Conservation (phyloP, 2,888 invertebrate genomes). For the Phoronis australis region DNA sequence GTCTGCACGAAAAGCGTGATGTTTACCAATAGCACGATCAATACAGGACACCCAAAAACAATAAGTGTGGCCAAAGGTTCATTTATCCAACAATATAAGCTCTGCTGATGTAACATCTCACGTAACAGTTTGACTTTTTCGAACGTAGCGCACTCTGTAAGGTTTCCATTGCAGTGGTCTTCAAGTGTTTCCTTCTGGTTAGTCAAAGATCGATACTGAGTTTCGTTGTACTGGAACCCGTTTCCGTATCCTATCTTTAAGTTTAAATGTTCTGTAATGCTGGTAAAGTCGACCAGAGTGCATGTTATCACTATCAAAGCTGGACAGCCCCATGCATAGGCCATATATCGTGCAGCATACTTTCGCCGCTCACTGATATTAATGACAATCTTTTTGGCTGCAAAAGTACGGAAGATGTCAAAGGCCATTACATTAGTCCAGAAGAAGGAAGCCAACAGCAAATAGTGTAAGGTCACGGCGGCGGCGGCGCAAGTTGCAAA, state of each 20-base stretch:
- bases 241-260: conserved; percentile 27
- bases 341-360: conserved; percentile 48
- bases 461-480: conserved; percentile 63
- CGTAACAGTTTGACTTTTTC: too few relatives aligned
- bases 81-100: conserved; percentile 36
- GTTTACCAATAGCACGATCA: conserved; percentile 30
- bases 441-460: conserved; percentile 63
- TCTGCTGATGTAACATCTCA: too few relatives aligned
- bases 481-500: conserved; percentile 52
- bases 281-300: conserved; percentile 35
- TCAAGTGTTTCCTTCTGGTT: too few relatives aligned
- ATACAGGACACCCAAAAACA: conserved; percentile 35
- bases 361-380: conserved; percentile 25
- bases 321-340: conserved; percentile 66
- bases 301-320: conserved; percentile 54
- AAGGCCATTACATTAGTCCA: conserved; percentile 67
- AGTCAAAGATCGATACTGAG: neutral
- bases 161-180: neutral
- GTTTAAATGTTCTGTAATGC: conserved; percentile 11
- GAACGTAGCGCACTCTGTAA: neutral
- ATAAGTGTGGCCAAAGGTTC: conserved; percentile 30
- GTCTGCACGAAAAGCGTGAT: conserved; percentile 30
- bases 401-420: conserved; percentile 52
- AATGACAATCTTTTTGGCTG: conserved; percentile 49
- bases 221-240: neutral